phyloP scores from a whole-genome alignment of 1,140 invertebrate genomes.

The Drosophila albomicans region DNA sequence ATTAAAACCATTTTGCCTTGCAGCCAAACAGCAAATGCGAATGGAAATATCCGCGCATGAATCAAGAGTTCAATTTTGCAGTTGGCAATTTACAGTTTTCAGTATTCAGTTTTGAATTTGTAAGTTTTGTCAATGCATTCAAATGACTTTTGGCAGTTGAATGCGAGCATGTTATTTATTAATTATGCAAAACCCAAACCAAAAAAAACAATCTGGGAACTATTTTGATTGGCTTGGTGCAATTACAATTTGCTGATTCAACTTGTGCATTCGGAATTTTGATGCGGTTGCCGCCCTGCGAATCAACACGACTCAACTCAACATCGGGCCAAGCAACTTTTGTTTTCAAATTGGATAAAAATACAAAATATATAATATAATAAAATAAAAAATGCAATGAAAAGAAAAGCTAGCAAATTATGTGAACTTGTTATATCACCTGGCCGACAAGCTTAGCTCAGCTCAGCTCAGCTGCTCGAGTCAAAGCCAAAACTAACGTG shows the following conservation, averaged over 20 bases:
- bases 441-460: slow-evolving; percentile 21
- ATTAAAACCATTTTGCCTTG: slow-evolving; percentile 19
- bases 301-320: slow-evolving; percentile 4
- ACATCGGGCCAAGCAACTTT: slow-evolving; percentile 35
- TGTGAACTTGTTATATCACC: slow-evolving; percentile 83
- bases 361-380: slow-evolving; percentile 10
- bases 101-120: background rate
- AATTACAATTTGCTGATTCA: slow-evolving; percentile 63
- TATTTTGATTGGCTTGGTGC: slow-evolving; percentile 64
- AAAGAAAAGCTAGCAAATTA: slow-evolving; percentile 78
- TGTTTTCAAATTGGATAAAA: slow-evolving; percentile 18
- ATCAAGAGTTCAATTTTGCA: slow-evolving; percentile 18
- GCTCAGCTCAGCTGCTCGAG: slow-evolving; percentile 1
- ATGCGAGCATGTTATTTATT: slow-evolving; percentile 40
- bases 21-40: slow-evolving; percentile 3
- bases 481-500: slow-evolving; percentile 27
- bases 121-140: slow-evolving; percentile 28
- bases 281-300: slow-evolving; percentile 56
- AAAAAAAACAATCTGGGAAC: slow-evolving; percentile 53
- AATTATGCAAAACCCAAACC: slow-evolving; percentile 59
- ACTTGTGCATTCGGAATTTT: slow-evolving; percentile 61
- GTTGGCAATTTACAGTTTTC: background rate
- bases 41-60: slow-evolving; percentile 1
- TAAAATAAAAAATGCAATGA: slow-evolving; percentile 52
- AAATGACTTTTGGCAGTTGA: slow-evolving; percentile 16